These are phyloP conservation scores for Epinephelus lanceolatus DNA, from an alignment of 2,113 vertebrate species.

Conservation along the genomic window DNA sequence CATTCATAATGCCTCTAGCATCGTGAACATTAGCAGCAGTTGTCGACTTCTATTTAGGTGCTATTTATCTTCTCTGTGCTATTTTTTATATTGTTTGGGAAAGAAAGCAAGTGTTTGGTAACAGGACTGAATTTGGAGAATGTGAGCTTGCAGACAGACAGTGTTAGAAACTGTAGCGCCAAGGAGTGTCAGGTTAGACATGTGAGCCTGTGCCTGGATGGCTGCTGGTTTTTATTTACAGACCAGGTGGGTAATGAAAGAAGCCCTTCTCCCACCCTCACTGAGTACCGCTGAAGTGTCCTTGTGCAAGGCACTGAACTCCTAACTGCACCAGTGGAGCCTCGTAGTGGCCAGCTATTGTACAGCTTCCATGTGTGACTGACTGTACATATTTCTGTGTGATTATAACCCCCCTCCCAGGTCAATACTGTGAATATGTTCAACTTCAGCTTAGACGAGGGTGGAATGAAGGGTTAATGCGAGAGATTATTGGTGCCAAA, in stretches of 20 bases:
- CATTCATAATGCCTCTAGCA: slow-evolving; percentile 65
- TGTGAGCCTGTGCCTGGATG: neutral
- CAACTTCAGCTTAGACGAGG: neutral
- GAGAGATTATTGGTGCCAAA: slow-evolving; percentile 51
- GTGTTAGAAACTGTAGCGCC: slow-evolving; percentile 32
- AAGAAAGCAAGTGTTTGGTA: neutral
- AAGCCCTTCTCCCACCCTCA: neutral
- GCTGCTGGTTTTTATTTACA: slow-evolving; percentile 17
- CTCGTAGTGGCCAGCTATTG: neutral
- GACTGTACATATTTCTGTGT: neutral
- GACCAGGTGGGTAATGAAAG: neutral
- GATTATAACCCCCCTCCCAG: slow-evolving; percentile 10
- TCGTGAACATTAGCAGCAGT: slow-evolving; percentile 63
- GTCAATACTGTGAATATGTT: slow-evolving; percentile 36
- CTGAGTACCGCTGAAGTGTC: slow-evolving; percentile 25
- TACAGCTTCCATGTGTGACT: slow-evolving; percentile 19
- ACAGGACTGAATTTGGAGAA: neutral
- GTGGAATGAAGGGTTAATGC: neutral
- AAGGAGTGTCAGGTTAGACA: slow-evolving; percentile 11
- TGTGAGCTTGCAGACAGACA: neutral
- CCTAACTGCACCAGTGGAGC: slow-evolving; percentile 24
- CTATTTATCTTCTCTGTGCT: slow-evolving; percentile 67
- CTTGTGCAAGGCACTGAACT: slow-evolving; percentile 32
- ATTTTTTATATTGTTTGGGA: slow-evolving; percentile 44
- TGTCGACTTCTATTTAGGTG: slow-evolving; percentile 69